Base-by-base conservation (phyloP, 2,797 vertebrate species). In the Coendou prehensilis region DNA sequence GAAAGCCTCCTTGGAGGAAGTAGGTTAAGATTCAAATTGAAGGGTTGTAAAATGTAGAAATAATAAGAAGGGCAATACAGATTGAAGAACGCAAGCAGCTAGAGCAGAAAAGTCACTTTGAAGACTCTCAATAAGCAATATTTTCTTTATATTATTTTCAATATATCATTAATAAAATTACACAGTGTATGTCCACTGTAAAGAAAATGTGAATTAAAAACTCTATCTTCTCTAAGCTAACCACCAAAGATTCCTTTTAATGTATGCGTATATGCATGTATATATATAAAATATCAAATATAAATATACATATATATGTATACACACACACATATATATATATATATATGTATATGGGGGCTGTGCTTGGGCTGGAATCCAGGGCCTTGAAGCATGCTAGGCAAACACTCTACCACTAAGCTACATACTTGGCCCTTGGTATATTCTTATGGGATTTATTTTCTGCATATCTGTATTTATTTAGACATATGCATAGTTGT, bases 201-300 rank as follows among this genome's bases (percentile, higher is more conserved):
- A 81, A 93, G 22, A 94, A 79, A 92, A 41, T 89, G 83, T 15
- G 45, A 95, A 56, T 88, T 88, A 59, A 73, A 87, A 63, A 45
- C 13, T 80, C 20, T 84, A 59, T 50, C 14, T 13, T 80, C 41
- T 84, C 50, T 95, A 92, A 87, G 23, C 30, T 47, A 95, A 89
- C 30, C 33, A 90, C 47, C 18, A 9, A 92, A 95, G 50, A 61
- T 67, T 87, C 63, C 59, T 95, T 95, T 79, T 79, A 11, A 28
- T 84, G 47, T 57, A 64, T 57, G 9, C 5, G 20, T 50, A 9
- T 14, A 14, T 56, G 10, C 5, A 18, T 50, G 2, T 33, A 15
- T 20, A 17, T 63, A 41, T 47, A 28, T 61, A 67, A 23, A 59
- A 67, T n/a, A 67, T n/a, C 64, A 67, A 67, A 67, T 67, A 67